Base-by-base conservation (phyloP, 2,888 invertebrate species). In the Drosophila nr. perissopoda region DNA sequence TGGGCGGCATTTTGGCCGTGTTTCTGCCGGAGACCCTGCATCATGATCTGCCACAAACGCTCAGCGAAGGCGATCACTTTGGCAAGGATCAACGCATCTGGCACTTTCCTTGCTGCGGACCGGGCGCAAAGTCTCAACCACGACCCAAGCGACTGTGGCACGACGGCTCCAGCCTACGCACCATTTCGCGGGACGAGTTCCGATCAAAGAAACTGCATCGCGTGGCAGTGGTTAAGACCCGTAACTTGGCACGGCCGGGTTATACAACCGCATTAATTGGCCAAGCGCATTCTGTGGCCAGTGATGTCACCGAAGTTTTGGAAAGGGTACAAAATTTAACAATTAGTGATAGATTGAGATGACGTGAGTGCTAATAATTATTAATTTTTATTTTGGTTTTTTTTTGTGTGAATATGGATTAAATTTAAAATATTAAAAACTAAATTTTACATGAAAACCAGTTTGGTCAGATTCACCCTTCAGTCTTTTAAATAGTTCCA, bases 11-110 rank as follows among this genome's bases (percentile, higher is more conserved):
- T 0, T 92, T 97, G 13, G 95, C 96, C 33, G 94, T 98, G 0
- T 95, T 97, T 83, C 93, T 98, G 3, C 97, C 98, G 0, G 98
- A 98, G 93, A 98, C 98, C 0, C 94, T 97, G 87, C 96, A 96
- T 90, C 96, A 96, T 49, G 97, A 97, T 86, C 94, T 98, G 90
- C 98, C 98, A 0, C 97, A 97, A 92, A 97, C 97, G 0, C 93
- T 98, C 10, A 95, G 95, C 74, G 98, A 98, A 88, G 98, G 97
- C 29, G 97, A 97, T 93, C 94, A 96, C 82, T 98, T 98, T 85
- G 98, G 97, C 2, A 94, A 94, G 73, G 94, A 96, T 74, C 97
- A 97, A 92, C 95, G 94, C 73, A 95, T 97, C 83, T 96, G 96
- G 95, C 97, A 97, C 78, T 95, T 95, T 84, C 97, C 97, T 21